Conservation (phyloP, 2,888 invertebrate species). For the Teinopalpus imperialis region DNA sequence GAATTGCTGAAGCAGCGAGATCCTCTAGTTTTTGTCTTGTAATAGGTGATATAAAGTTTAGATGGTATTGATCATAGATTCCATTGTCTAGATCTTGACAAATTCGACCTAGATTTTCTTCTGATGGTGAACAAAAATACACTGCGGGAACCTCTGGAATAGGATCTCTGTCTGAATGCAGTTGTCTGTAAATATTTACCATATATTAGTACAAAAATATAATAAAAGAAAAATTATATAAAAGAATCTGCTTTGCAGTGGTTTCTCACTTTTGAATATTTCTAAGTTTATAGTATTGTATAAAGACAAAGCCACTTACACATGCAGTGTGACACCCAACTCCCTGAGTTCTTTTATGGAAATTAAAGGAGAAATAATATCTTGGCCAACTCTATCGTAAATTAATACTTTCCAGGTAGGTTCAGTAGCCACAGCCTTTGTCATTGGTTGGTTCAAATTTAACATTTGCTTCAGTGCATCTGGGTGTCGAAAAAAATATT, state of each 20-base stretch:
- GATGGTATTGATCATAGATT: conserved; percentile 95
- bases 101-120: conserved; percentile 97
- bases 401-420: conserved; percentile 98
- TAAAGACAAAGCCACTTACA: conserved; percentile 88
- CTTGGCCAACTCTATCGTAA: conserved; percentile 98
- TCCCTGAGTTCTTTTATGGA: conserved; percentile 97
- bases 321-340: conserved; percentile 97
- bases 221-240: conserved; percentile 5
- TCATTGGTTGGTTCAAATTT: conserved; percentile 92
- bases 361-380: conserved; percentile 98
- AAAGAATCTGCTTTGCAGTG: too few species aligned
- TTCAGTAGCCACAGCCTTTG: conserved; percentile 89
- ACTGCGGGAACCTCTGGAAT: conserved; percentile 99
- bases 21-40: conserved; percentile 97
- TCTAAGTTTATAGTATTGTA: too few species aligned
- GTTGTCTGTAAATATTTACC: conserved; percentile 84
- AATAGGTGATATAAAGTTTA: conserved; percentile 98
- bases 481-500: too few species aligned
- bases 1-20: conserved; percentile 94
- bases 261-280: too few species aligned
- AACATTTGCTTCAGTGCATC: conserved; percentile 97
- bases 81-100: conserved; percentile 94
- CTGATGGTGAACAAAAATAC: conserved; percentile 97
- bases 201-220: too few species aligned
- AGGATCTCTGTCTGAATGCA: conserved; percentile 93